phyloP scores from a whole-genome alignment of 2,113 vertebrate genomes.

The Gnathonemus longibarbis region DNA sequence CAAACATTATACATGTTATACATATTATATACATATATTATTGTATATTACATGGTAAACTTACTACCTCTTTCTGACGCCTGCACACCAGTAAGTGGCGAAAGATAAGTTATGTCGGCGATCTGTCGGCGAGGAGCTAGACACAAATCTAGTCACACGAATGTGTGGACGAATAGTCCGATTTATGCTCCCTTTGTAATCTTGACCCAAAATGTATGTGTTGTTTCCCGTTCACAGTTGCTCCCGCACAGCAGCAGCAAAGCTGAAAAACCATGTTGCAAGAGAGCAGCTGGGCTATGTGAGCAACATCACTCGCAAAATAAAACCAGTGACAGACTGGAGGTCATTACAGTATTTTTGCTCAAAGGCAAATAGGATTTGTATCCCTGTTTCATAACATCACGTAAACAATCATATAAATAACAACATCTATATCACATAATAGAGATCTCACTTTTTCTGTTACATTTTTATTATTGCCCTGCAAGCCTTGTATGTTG shows the following conservation, averaged over 20 bases:
- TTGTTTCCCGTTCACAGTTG: not conserved
- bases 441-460: not conserved
- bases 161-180: not conserved
- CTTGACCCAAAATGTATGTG: not conserved
- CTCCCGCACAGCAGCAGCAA: not conserved
- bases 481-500: not conserved
- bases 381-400: not conserved
- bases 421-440: not conserved
- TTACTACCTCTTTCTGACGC: not conserved
- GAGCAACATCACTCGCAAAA: not conserved
- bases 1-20: not conserved
- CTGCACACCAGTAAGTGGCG: not conserved
- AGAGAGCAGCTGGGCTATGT: not conserved
- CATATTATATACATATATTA: not conserved
- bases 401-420: not conserved
- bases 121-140: not conserved
- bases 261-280: not conserved
- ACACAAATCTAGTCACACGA: not conserved
- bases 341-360: not conserved
- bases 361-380: not conserved
- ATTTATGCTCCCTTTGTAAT: not conserved
- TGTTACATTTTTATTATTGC: not conserved
- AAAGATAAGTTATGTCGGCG: not conserved
- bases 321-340: not conserved
- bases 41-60: not conserved